These are phyloP conservation scores for Ictalurus furcatus DNA, from an alignment of 2,113 vertebrate species.

Conservation along the genomic window DNA sequence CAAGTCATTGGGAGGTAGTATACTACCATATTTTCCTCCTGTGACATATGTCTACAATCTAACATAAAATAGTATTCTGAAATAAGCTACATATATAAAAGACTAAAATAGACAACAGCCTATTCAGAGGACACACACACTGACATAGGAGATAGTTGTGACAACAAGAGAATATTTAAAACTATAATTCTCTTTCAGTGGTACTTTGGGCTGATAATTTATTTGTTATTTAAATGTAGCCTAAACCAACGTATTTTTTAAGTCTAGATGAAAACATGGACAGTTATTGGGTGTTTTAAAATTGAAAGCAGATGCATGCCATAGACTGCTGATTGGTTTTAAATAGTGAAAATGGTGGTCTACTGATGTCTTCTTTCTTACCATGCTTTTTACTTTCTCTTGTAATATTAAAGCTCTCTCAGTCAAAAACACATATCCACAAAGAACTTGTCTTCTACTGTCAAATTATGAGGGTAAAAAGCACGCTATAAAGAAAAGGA, in stretches of 20 bases:
- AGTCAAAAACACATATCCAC: neutral
- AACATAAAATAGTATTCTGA: constrained; percentile 8
- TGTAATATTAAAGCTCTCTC: neutral
- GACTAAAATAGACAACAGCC: neutral
- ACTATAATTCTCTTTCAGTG: constrained; percentile 71
- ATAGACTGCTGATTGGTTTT: constrained; percentile 10
- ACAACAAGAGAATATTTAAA: constrained; percentile 63
- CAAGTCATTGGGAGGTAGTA: neutral
- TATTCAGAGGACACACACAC: constrained; percentile 24
- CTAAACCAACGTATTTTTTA: neutral
- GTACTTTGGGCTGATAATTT: constrained; percentile 67
- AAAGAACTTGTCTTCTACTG: neutral
- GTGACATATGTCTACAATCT: neutral
- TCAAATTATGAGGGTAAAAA: neutral
- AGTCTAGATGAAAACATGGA: constrained; percentile 72
- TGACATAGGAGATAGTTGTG: constrained; percentile 55
- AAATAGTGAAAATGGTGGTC: neutral
- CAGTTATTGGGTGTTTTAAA: constrained; percentile 67
- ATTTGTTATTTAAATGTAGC: constrained; percentile 38
- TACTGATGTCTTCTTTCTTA: neutral
- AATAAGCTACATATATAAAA: neutral
- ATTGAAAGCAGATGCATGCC: constrained; percentile 54
- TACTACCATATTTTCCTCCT: constrained; percentile 1
- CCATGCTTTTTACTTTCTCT: constrained; percentile 1
- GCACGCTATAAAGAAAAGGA: neutral